Conservation (phyloP, 2,888 invertebrate genomes). For the Vanessa cardui region DNA sequence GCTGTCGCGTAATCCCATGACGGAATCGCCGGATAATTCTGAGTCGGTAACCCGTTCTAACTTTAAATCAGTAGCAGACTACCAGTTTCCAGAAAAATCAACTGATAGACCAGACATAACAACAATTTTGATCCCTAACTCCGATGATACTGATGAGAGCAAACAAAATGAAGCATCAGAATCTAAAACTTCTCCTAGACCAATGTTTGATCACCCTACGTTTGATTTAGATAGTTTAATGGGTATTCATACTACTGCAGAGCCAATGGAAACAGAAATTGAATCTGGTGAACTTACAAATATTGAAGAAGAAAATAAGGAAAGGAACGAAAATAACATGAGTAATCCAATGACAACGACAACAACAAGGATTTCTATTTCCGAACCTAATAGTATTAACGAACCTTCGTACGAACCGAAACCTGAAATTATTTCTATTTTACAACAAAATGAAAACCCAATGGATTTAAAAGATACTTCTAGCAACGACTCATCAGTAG, state of each 20-base stretch:
- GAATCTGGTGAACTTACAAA: conserved; percentile 28
- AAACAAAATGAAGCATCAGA: conserved; percentile 23
- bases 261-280: conserved; percentile 17
- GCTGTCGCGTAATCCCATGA: conserved; percentile 18
- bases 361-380: conserved; percentile 53
- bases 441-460: conserved; percentile 45
- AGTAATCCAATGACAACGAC: conserved; percentile 44
- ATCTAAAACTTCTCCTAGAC: conserved; percentile 20
- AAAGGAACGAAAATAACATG: conserved; percentile 26
- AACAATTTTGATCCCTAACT: not conserved
- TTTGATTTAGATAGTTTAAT: conserved; percentile 35
- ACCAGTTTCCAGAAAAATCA: not conserved
- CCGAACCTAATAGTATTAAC: conserved; percentile 55
- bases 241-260: conserved; percentile 33
- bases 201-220: conserved; percentile 26
- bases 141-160: conserved; percentile 7
- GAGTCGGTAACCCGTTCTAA: not conserved
- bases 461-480: conserved; percentile 21
- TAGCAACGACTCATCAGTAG: conserved; percentile 44
- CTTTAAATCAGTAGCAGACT: conserved; percentile 38
- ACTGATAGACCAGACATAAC: conserved; percentile 5
- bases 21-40: conserved; percentile 44
- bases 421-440: conserved; percentile 58
- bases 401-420: conserved; percentile 59
- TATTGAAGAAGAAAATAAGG: conserved; percentile 32